Percentiles rank a stretch among this genome's conserved stretches.
These are phyloP conservation scores for Conops quadrifasciatus DNA, from an alignment of 2,888 invertebrate species.

Conservation along the genomic window DNA sequence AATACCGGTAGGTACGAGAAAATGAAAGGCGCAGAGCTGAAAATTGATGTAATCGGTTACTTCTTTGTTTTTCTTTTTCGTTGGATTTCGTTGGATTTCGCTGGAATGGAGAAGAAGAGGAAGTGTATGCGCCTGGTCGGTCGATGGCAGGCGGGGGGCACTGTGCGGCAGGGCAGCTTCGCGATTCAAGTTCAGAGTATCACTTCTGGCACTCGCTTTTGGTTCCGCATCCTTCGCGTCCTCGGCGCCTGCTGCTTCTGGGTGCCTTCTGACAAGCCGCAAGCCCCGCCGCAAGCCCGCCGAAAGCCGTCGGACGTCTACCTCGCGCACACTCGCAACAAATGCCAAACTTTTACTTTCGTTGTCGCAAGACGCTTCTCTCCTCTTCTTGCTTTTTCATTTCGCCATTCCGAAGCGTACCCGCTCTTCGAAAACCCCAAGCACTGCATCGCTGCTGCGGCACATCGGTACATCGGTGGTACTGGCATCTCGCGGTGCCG, in stretches of 20 bases:
- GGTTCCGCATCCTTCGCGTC: constrained; percentile 2
- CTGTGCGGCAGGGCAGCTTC: background rate
- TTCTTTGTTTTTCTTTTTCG: no score
- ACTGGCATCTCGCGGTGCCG: background rate
- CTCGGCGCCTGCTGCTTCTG: background rate
- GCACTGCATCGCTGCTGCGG: constrained; percentile 15
- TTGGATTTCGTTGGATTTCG: no score
- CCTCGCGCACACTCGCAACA: constrained; percentile 37
- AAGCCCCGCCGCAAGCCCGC: background rate
- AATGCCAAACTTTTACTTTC: constrained; percentile 55
- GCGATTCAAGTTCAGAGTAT: constrained; percentile 7
- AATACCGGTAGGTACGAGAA: background rate
- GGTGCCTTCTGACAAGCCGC: background rate
- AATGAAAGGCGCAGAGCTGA: constrained; percentile 12
- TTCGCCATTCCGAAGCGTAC: no score
- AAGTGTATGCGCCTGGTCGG: no score
- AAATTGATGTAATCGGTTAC: constrained; percentile 22
- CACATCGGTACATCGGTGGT: background rate
- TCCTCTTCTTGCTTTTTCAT: background rate
- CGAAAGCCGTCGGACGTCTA: background rate
- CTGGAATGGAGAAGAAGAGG: no score
- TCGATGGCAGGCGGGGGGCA: no score
- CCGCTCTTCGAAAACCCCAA: no score
- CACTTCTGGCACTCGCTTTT: constrained; percentile 6
- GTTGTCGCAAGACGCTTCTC: constrained; percentile 20